These are phyloP conservation scores for Pterocles burchelli DNA, from an alignment of 2,113 vertebrate species.

Conservation along the genomic window DNA sequence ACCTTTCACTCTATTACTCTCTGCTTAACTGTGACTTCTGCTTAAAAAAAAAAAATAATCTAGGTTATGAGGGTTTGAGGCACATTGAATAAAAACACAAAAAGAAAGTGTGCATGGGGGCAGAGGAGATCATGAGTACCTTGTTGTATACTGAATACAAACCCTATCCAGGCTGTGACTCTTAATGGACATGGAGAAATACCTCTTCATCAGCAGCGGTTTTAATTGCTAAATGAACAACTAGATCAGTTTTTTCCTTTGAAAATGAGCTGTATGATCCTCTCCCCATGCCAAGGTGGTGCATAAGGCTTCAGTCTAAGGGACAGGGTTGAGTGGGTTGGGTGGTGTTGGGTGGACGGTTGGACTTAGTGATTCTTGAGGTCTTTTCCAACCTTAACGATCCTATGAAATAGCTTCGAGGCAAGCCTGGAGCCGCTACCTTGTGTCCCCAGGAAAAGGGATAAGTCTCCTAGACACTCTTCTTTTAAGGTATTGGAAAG, in stretches of 20 bases:
- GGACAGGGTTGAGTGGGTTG: too few relatives aligned
- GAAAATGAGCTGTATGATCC: background rate
- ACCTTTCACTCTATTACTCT: background rate
- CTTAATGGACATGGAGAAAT: background rate
- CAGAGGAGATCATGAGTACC: background rate
- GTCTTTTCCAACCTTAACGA: too few relatives aligned
- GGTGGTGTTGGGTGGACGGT: too few relatives aligned
- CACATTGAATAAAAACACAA: background rate
- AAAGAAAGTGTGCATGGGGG: background rate
- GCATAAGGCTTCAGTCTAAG: background rate
- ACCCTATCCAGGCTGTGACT: background rate
- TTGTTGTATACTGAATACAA: background rate
- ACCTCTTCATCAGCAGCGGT: background rate
- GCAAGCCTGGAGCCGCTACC: background rate
- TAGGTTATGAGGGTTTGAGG: background rate
- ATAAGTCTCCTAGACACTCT: background rate
- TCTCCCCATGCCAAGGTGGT: background rate
- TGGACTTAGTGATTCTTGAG: too few relatives aligned
- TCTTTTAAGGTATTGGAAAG: background rate
- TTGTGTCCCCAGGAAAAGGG: background rate
- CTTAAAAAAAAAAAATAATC: background rate
- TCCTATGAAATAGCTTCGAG: background rate
- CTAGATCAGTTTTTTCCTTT: background rate
- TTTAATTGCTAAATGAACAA: background rate
- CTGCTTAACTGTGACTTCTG: background rate